phyloP scores from a whole-genome alignment of 1,140 invertebrate species.

The Drosophila teissieri region DNA sequence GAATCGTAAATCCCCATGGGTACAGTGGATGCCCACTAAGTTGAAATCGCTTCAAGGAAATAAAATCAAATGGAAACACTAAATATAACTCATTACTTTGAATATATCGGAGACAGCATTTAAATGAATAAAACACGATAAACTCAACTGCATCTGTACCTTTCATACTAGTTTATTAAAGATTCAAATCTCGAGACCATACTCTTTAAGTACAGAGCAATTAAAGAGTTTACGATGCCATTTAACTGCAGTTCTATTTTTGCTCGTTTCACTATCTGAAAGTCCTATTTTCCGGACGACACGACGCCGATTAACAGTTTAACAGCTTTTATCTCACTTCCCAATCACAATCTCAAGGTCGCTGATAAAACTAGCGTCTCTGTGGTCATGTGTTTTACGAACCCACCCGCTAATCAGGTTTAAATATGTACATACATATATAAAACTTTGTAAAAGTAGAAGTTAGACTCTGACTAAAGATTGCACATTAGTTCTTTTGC shows the following conservation, averaged over 20 bases:
- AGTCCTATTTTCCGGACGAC: constrained; percentile 5
- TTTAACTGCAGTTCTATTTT: constrained; percentile 3
- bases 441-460: not conserved
- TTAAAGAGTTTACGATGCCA: not conserved
- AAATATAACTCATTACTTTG: too few species aligned
- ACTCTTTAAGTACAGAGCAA: not conserved
- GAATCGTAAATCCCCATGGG: not conserved
- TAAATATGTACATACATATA: constrained; percentile 2
- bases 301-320: not conserved
- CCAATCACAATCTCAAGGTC: constrained; percentile 27
- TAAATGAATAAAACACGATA: too few species aligned
- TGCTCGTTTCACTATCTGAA: not conserved
- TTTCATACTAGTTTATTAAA: not conserved
- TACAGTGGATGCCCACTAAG: not conserved
- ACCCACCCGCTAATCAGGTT: constrained; percentile 8
- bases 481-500: not conserved
- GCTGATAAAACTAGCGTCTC: constrained; percentile 16
- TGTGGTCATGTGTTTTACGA: constrained; percentile 12
- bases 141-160: too few species aligned
- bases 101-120: too few species aligned
- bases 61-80: too few species aligned
- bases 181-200: not conserved
- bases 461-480: not conserved
- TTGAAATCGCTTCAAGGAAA: too few species aligned
- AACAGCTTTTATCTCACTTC: constrained; percentile 2